These are phyloP conservation scores for Myotis yumanensis DNA, from an alignment of 2,113 vertebrate genomes.

Conservation along the genomic window DNA sequence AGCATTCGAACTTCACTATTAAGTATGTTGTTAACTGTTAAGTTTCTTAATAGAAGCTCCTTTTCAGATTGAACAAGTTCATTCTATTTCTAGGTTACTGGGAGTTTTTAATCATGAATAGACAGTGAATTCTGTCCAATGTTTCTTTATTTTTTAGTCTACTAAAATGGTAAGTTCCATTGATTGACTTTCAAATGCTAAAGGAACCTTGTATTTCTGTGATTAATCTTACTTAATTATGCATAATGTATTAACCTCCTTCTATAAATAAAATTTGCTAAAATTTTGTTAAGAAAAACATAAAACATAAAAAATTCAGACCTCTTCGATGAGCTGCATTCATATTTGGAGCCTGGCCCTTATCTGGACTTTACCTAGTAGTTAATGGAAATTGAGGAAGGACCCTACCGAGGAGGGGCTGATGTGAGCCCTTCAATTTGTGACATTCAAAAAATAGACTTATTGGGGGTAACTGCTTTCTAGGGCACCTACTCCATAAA, in stretches of 20 bases:
- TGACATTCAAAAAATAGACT: background rate
- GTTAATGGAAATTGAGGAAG: background rate
- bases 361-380: background rate
- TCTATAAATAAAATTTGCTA: slow-evolving; percentile 5
- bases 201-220: background rate
- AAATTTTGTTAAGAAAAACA: background rate
- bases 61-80: background rate
- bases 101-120: background rate
- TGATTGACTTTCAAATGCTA: background rate
- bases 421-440: rapidly evolving
- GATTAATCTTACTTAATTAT: background rate
- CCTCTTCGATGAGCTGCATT: background rate
- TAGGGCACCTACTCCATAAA: background rate
- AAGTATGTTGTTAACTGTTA: background rate
- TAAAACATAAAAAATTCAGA: no score
- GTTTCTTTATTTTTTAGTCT: background rate
- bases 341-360: background rate
- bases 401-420: background rate
- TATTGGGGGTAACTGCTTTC: background rate
- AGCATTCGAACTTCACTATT: background rate
- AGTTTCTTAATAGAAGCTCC: background rate
- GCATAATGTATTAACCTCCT: background rate
- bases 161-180: background rate
- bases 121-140: background rate
- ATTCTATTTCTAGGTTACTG: background rate